Conservation (phyloP, 1,140 invertebrate genomes). For the Nautilus pompilius region DNA sequence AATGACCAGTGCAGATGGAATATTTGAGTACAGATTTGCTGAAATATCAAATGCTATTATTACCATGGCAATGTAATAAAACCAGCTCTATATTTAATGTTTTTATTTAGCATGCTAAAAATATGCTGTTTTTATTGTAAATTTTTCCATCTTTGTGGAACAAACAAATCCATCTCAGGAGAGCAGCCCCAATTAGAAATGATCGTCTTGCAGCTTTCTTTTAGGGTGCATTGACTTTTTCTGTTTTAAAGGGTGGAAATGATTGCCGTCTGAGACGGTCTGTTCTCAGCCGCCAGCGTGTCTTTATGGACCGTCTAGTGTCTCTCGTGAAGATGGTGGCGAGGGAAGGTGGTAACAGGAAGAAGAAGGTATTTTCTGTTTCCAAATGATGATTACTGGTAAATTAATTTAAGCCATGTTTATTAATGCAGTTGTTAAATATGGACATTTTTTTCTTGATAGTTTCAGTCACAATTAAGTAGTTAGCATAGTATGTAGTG, state of each 20-base stretch:
- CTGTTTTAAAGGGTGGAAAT: constrained; percentile 58
- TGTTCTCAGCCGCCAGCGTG: constrained; percentile 77
- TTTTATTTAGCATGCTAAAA: too few relatives aligned
- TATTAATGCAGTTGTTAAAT: neutral
- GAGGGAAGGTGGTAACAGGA: constrained; percentile 85
- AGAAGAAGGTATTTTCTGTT: constrained; percentile 69
- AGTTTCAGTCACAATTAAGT: neutral
- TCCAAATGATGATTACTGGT: neutral
- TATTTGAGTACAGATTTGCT: too few relatives aligned
- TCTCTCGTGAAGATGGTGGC: constrained; percentile 87
- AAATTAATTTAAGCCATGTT: neutral
- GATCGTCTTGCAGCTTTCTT: too few relatives aligned
- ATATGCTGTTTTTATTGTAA: too few relatives aligned
- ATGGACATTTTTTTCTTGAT: neutral
- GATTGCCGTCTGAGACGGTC: constrained; percentile 70
- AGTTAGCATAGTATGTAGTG: neutral
- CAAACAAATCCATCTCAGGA: too few relatives aligned
- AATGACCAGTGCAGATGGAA: too few relatives aligned
- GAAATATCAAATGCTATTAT: too few relatives aligned
- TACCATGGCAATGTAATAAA: too few relatives aligned
- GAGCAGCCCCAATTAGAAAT: too few relatives aligned
- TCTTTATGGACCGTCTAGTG: constrained; percentile 88
- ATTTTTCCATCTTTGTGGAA: too few relatives aligned
- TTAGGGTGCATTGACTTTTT: neutral
- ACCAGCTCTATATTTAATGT: too few relatives aligned